Evolutionary conservation across 2,888 invertebrate species (phyloP).

Genomic region (Dendrolimus houi): DNA sequence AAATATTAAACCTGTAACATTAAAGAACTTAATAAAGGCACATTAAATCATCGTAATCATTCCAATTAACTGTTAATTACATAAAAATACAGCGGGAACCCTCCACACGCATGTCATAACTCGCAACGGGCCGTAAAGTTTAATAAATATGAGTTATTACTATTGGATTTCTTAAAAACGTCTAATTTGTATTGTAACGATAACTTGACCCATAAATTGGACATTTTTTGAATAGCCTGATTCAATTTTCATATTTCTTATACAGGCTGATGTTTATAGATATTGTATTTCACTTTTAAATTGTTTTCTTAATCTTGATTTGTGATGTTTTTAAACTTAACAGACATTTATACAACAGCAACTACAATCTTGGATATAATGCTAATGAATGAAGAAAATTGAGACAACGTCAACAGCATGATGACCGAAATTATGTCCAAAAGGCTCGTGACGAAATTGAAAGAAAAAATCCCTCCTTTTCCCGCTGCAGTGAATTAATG

Average conservation of each 20-base stretch:
- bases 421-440: no score
- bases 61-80: background rate
- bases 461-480: no score
- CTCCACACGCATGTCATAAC: constrained; percentile 1
- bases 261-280: background rate
- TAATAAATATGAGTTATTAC: constrained; percentile 28
- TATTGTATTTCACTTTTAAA: no score
- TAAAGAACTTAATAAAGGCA: background rate
- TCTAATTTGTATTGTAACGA: constrained; percentile 26
- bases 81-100: constrained; percentile 5
- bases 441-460: no score
- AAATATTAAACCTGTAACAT: background rate
- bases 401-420: no score
- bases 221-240: constrained; percentile 4
- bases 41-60: background rate
- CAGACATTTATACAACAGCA: no score
- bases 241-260: constrained; percentile 1
- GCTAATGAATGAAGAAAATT: no score
- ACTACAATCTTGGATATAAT: no score
- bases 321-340: no score
- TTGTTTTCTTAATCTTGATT: no score
- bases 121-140: background rate
- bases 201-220: constrained; percentile 20
- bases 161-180: constrained; percentile 28
- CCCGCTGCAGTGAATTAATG: no score